phyloP scores from a whole-genome alignment of 2,113 vertebrate species.

The Mionectes macconnelli region DNA sequence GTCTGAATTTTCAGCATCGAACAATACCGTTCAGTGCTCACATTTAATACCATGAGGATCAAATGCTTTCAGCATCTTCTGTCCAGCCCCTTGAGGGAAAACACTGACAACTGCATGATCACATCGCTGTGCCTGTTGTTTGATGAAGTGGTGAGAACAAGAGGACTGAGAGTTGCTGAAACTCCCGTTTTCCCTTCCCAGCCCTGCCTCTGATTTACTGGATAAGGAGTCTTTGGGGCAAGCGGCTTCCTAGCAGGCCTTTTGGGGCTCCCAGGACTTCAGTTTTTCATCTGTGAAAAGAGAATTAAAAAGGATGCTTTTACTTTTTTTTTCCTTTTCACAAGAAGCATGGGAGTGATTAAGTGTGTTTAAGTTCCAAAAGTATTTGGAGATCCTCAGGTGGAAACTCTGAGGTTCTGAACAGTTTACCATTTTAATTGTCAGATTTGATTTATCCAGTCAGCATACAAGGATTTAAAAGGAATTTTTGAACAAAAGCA shows the following conservation, averaged over 20 bases:
- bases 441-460: slow-evolving; percentile 44
- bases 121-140: background rate
- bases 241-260: background rate
- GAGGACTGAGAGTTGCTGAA: slow-evolving; percentile 40
- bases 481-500: slow-evolving; percentile 48
- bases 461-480: slow-evolving; percentile 26
- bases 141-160: slow-evolving; percentile 52
- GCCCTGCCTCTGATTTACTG: slow-evolving; percentile 11
- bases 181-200: slow-evolving; percentile 21
- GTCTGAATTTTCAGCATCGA: slow-evolving; percentile 36
- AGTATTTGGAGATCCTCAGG: slow-evolving; percentile 30
- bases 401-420: slow-evolving; percentile 34
- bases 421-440: slow-evolving; percentile 31
- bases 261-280: background rate
- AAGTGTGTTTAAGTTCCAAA: background rate
- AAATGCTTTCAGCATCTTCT: slow-evolving; percentile 61
- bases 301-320: background rate
- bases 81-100: slow-evolving; percentile 39
- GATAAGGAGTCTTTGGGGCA: background rate
- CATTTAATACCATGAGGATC: slow-evolving; percentile 19
- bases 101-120: slow-evolving; percentile 42
- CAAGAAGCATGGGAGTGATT: background rate
- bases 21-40: slow-evolving; percentile 25
- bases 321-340: background rate
- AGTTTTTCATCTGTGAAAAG: background rate